These are phyloP conservation scores for Pantherophis guttatus DNA, from an alignment of 2,113 vertebrate genomes.

Conservation along the genomic window DNA sequence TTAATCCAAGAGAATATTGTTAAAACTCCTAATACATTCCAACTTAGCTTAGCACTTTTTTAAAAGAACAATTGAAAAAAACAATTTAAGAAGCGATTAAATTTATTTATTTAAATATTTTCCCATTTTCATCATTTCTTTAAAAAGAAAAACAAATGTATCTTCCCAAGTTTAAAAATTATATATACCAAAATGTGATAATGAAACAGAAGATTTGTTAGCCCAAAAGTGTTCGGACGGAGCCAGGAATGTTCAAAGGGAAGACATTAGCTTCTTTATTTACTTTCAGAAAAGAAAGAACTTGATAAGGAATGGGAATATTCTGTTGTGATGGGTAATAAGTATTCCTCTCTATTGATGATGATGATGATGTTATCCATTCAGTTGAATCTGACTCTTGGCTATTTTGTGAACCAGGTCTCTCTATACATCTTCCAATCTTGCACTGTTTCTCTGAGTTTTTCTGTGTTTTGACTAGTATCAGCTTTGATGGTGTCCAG, in stretches of 20 bases:
- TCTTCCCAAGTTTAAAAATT: neutral
- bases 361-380: too few relatives aligned
- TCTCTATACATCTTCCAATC: too few relatives aligned
- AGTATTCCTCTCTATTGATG: neutral
- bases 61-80: neutral
- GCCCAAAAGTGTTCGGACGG: neutral
- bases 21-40: neutral
- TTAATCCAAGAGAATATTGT: neutral
- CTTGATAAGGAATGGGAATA: neutral
- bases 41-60: neutral
- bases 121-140: neutral
- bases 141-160: neutral
- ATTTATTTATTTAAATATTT: neutral
- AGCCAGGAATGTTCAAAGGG: neutral
- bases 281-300: neutral
- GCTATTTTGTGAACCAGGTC: too few relatives aligned
- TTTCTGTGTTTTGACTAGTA: too few relatives aligned
- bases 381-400: too few relatives aligned
- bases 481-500: too few relatives aligned
- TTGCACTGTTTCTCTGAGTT: too few relatives aligned
- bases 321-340: neutral
- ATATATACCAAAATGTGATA: neutral
- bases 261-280: neutral
- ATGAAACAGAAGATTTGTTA: neutral
- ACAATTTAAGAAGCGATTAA: neutral